Evolutionary conservation across 2,797 vertebrate species (phyloP).

Genomic region (Rhabdomys pumilio): DNA sequence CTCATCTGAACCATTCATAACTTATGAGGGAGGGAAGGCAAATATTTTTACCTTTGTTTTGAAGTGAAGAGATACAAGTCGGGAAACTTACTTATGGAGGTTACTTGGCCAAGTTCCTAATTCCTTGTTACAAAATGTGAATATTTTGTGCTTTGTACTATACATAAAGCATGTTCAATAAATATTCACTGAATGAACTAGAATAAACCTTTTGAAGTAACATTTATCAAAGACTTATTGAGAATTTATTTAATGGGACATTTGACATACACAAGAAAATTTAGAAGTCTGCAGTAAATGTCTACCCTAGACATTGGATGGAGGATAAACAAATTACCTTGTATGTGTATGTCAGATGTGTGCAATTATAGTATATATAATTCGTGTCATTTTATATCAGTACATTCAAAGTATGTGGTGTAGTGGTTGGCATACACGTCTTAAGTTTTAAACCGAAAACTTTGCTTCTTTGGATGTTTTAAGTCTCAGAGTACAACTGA

Average conservation of each 20-base stretch:
- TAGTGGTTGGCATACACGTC: fast-evolving
- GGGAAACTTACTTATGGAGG: neutral
- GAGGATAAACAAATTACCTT: constrained; percentile 47
- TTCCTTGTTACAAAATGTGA: neutral
- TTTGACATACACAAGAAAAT: neutral
- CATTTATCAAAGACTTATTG: constrained; percentile 40
- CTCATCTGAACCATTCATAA: neutral
- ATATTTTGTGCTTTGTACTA: neutral
- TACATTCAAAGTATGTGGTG: neutral
- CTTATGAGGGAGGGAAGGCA: neutral
- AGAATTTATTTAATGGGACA: constrained; percentile 62
- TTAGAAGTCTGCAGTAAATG: neutral
- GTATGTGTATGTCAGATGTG: neutral
- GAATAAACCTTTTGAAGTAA: constrained; percentile 45
- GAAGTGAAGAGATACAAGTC: neutral
- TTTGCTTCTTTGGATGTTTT: constrained; percentile 32
- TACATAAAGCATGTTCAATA: neutral
- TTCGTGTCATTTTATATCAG: neutral
- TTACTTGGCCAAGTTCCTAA: neutral
- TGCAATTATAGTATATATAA: neutral
- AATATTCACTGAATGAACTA: constrained; percentile 37
- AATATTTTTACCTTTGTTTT: constrained; percentile 45
- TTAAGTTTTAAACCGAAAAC: neutral
- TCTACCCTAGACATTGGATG: neutral
- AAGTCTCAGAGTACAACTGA: constrained; percentile 25